These are phyloP conservation scores for Ammodytes dubius DNA, from an alignment of 2,113 vertebrate genomes.

Conservation along the genomic window DNA sequence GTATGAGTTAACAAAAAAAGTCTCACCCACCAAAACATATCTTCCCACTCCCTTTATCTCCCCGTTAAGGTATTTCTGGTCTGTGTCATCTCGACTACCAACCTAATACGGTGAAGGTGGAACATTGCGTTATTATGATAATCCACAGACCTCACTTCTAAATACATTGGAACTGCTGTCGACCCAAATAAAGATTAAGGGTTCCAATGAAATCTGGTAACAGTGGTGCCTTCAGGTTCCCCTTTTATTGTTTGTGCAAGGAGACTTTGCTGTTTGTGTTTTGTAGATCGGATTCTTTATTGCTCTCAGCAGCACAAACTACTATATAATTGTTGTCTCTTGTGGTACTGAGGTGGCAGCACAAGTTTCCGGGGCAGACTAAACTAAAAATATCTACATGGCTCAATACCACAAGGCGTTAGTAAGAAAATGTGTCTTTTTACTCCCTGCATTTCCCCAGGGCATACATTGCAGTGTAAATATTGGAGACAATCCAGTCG, in stretches of 20 bases:
- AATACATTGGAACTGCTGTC: constrained; percentile 6
- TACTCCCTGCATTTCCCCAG: neutral
- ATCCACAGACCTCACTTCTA: constrained; percentile 26
- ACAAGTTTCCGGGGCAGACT: neutral
- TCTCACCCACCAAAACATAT: neutral
- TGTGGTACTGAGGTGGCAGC: neutral
- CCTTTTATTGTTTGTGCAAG: constrained; percentile 7
- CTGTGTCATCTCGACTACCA: neutral
- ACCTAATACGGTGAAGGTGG: neutral
- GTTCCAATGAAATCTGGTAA: neutral
- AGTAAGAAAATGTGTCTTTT: neutral
- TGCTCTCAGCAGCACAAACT: neutral
- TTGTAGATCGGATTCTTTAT: constrained; percentile 5
- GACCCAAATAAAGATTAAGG: neutral
- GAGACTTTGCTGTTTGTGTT: neutral
- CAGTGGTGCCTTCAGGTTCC: constrained; percentile 3
- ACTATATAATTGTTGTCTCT: neutral
- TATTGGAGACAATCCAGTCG: constrained; percentile 5
- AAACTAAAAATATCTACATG: neutral
- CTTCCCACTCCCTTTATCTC: neutral
- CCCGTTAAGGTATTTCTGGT: neutral
- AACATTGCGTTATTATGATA: neutral
- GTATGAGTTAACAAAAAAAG: too few relatives aligned
- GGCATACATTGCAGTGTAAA: neutral
- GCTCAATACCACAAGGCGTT: neutral